These are phyloP conservation scores for Carpatolechia fugitivella DNA, from an alignment of 2,888 invertebrate genomes.

Conservation along the genomic window DNA sequence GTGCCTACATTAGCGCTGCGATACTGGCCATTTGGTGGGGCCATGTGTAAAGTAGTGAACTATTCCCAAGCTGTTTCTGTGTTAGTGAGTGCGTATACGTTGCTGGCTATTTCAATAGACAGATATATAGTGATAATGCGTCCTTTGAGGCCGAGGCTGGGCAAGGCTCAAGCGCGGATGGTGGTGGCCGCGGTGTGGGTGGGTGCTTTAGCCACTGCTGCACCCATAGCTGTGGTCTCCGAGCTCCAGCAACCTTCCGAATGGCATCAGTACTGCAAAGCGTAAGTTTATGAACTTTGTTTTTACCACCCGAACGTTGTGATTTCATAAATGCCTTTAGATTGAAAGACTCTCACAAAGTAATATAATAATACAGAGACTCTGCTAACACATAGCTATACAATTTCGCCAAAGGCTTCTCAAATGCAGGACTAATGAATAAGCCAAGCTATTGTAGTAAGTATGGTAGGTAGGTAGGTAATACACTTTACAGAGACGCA, in stretches of 20 bases:
- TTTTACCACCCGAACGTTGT: no score
- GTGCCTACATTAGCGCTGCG: conserved; percentile 87
- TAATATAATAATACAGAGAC: no score
- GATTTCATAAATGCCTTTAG: no score
- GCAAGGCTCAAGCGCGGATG: conserved; percentile 83
- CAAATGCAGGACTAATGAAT: no score
- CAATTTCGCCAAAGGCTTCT: no score
- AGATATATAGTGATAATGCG: conserved; percentile 94
- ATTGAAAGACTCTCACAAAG: no score
- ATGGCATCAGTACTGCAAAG: conserved; percentile 82
- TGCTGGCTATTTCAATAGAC: conserved; percentile 94
- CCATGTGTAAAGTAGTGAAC: conserved; percentile 90
- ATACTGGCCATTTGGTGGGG: conserved; percentile 93
- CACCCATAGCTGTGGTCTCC: conserved; percentile 90
- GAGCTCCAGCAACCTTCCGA: conserved; percentile 80
- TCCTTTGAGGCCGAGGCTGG: conserved; percentile 89
- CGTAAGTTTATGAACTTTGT: conserved; percentile 67
- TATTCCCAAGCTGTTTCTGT: conserved; percentile 90
- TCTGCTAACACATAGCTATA: no score
- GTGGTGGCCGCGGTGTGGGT: conserved; percentile 87
- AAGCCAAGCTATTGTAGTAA: no score
- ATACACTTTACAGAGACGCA: no score
- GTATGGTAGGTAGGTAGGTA: no score
- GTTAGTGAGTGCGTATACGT: conserved; percentile 92
- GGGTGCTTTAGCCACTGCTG: conserved; percentile 87